A percentile compares a stretch with the other conserved stretches of the same genome.
phyloP scores from a whole-genome alignment of 2,113 vertebrate genomes.

The Phodopus roborovskii region DNA sequence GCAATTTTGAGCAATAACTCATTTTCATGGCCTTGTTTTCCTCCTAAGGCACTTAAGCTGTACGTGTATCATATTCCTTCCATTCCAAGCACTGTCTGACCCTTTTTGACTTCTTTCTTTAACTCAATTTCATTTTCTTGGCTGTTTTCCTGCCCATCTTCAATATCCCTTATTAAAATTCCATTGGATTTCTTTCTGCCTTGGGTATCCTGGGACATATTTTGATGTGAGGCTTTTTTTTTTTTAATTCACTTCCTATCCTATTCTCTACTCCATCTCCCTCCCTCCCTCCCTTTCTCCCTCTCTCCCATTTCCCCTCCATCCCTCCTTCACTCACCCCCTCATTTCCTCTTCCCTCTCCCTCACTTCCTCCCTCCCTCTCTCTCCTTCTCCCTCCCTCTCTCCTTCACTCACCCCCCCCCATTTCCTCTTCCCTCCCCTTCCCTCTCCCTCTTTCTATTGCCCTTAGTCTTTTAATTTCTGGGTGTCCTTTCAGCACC shows the following conservation, averaged over 20 bases:
- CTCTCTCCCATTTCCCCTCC: rapidly evolving
- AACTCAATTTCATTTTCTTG: conserved; percentile 38
- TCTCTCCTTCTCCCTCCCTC: background rate
- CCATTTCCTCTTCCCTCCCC: rapidly evolving
- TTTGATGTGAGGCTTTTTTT: background rate
- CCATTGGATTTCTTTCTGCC: conserved; percentile 33
- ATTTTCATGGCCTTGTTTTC: background rate
- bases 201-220: conserved; percentile 10
- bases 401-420: rapidly evolving
- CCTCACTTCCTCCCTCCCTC: too few relatives aligned
- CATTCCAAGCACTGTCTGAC: background rate
- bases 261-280: background rate
- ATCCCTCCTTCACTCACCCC: rapidly evolving
- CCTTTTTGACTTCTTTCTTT: background rate
- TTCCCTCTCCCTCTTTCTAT: background rate
- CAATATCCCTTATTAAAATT: conserved; percentile 35
- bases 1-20: background rate
- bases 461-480: background rate
- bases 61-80: background rate
- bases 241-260: background rate
- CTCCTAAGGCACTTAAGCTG: background rate
- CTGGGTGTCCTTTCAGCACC: background rate
- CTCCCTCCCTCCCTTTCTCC: rapidly evolving
- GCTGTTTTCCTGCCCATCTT: conserved; percentile 20
- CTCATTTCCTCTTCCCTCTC: rapidly evolving